Percentiles rank a stretch among this genome's conserved stretches.
Evolutionary conservation across 1,140 invertebrate species (phyloP).

Genomic region (Amyelois transitella): DNA sequence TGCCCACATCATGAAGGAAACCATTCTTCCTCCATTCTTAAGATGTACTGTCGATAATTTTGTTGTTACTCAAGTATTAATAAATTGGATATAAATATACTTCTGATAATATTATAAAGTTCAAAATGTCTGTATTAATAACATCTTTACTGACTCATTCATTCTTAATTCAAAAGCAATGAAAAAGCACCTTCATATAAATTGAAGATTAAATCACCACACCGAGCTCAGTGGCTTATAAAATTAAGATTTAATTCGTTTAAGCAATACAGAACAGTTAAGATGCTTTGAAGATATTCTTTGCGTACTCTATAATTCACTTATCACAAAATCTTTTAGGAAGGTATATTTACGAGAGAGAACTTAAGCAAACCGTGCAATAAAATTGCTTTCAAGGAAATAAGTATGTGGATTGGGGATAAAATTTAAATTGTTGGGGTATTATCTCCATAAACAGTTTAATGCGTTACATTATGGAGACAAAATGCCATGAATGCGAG

Average conservation of each 20-base stretch:
- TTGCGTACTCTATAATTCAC: neutral
- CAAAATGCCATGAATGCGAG: neutral
- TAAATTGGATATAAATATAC: too few relatives aligned
- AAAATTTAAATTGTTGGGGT: neutral
- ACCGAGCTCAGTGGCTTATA: slow-evolving; percentile 16
- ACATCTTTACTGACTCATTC: neutral
- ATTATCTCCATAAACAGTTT: neutral
- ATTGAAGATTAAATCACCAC: neutral
- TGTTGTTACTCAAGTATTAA: too few relatives aligned
- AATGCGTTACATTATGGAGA: neutral
- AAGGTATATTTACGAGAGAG: neutral
- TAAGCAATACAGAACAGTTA: too few relatives aligned
- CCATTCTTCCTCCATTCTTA: too few relatives aligned
- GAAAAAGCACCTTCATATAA: neutral
- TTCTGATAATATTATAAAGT: too few relatives aligned
- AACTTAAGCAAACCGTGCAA: slow-evolving; percentile 4
- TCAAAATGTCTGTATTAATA: too few relatives aligned
- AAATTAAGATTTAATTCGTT: slow-evolving; percentile 24
- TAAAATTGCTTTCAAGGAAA: slow-evolving; percentile 9
- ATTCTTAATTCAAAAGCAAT: neutral
- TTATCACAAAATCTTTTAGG: neutral
- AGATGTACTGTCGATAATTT: too few relatives aligned
- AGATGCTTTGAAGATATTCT: slow-evolving; percentile 9
- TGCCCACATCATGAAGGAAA: too few relatives aligned
- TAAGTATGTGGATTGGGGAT: neutral